Evolutionary conservation across 1,140 invertebrate species (phyloP), one percentile per base, ranked within the genome.

Genomic region (Gonatopus flavifemur): DNA sequence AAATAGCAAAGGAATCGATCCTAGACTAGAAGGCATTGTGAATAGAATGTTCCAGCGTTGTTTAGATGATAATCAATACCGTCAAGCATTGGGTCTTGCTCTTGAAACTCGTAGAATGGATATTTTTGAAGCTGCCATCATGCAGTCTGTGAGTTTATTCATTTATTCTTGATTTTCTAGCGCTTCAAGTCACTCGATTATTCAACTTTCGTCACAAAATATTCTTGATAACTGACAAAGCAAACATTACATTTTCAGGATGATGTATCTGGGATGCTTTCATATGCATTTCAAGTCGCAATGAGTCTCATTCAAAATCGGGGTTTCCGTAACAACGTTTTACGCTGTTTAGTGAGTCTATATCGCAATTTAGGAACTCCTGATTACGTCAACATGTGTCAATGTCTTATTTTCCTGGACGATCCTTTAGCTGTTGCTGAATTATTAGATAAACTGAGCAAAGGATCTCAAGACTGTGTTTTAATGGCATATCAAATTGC

Each of bases 401-500:
- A 98, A 75, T 98, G 95, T 75, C 81, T 98, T 35, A 98, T 98
- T 58, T 98, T 97, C 70, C 72, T 98, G 33, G 94, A 98, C 71
- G 94, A 98, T 80, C 89, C 95, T 1, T 72, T 90, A 19, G 87
- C 91, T 18, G 93, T 97, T 1, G 94, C 94, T 9, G 88, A 93
- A 71, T 88, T 98, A 54, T 76, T 98, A 1, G 93, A 96, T 58
- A 92, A 89, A 78, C 78, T 98, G 0, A 90, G 89, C 33, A 86
- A 89, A 74, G 87, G 86, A 3, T 83, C 86, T 13, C 86, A 91
- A 57, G 88, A 89, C 21, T 79, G 71, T 57, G 68, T 76, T 52
- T 47, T 98, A 4, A 98, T 98, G 94, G 96, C 94, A 0, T 98
- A 97, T 78, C 97, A 99, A 81, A 98, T 99, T 64, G 95, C 89